phyloP scores from a whole-genome alignment of 2,888 invertebrate species.

The Dolomedes plantarius region DNA sequence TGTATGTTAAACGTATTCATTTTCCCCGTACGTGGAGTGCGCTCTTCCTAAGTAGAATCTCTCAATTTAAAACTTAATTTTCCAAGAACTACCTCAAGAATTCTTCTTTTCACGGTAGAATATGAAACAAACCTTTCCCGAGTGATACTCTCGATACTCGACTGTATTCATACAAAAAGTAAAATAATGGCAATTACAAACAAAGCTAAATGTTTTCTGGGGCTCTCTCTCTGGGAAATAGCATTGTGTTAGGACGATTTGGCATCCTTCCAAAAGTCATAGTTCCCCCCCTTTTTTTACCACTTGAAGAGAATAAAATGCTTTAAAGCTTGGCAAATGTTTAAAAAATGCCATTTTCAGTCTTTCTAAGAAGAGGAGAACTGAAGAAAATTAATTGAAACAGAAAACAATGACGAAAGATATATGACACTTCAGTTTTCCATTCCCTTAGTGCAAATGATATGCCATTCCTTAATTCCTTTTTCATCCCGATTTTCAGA shows the following conservation, averaged over 20 bases:
- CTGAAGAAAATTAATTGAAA: constrained; percentile 1
- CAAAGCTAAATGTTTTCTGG: background rate
- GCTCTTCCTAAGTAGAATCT: too few relatives aligned
- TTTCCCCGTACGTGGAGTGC: too few relatives aligned
- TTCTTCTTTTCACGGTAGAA: background rate
- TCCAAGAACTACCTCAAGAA: background rate
- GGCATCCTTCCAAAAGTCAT: background rate
- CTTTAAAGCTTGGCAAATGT: background rate
- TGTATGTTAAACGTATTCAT: too few relatives aligned
- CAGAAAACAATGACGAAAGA: background rate
- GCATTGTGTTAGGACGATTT: background rate
- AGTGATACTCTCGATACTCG: too few relatives aligned
- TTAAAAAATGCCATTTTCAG: background rate
- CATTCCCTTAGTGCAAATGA: too few relatives aligned
- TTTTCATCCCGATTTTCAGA: too few relatives aligned
- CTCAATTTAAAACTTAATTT: too few relatives aligned
- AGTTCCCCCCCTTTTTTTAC: background rate
- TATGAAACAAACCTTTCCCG: background rate
- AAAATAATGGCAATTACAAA: background rate
- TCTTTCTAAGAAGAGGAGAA: background rate
- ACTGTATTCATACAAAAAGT: background rate
- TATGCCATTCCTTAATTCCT: too few relatives aligned
- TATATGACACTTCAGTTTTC: background rate
- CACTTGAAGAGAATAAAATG: background rate
- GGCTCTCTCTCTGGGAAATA: background rate